Evolutionary conservation across 2,888 invertebrate species (phyloP).

Genomic region (Andrena bicolor): DNA sequence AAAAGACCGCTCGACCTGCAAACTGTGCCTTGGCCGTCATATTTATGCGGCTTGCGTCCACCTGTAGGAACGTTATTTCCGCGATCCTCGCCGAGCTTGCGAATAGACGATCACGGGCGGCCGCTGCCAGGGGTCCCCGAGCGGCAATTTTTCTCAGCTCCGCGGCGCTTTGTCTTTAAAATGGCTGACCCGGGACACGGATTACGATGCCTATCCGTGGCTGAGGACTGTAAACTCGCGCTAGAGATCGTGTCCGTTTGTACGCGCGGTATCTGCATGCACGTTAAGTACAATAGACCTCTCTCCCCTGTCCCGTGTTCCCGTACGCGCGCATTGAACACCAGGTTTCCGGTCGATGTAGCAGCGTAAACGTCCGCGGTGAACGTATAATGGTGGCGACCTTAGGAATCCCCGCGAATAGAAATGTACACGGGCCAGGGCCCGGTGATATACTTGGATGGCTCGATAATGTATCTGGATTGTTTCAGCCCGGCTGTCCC

Average conservation of each 20-base stretch:
- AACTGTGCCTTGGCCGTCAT: conserved; percentile 32
- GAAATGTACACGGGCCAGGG: conserved; percentile 46
- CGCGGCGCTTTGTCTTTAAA: conserved; percentile 59
- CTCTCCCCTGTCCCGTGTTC: conserved; percentile 20
- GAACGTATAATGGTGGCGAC: conserved; percentile 56
- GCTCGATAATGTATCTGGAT: conserved; percentile 56
- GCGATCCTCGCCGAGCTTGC: conserved; percentile 46
- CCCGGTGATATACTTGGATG: conserved; percentile 58
- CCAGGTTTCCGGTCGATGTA: conserved; percentile 65
- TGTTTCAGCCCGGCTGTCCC: conserved; percentile 48
- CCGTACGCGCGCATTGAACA: conserved; percentile 40
- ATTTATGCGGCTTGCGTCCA: conserved; percentile 5
- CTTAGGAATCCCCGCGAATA: conserved; percentile 49
- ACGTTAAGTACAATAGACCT: conserved; percentile 58
- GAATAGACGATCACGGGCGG: conserved; percentile 59
- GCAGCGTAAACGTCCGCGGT: conserved; percentile 37
- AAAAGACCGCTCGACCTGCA: conserved; percentile 28
- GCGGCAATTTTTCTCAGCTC: conserved; percentile 49
- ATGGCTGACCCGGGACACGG: conserved; percentile 70
- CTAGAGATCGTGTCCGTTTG: conserved; percentile 61
- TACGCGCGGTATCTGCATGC: conserved; percentile 57
- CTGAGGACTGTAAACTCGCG: conserved; percentile 70
- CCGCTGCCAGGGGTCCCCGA: conserved; percentile 63
- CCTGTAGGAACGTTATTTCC: conserved; percentile 53
- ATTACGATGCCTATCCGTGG: conserved; percentile 60